These are phyloP conservation scores for Petrocephalus microphthalmus DNA, from an alignment of 2,113 vertebrate species.

Conservation along the genomic window DNA sequence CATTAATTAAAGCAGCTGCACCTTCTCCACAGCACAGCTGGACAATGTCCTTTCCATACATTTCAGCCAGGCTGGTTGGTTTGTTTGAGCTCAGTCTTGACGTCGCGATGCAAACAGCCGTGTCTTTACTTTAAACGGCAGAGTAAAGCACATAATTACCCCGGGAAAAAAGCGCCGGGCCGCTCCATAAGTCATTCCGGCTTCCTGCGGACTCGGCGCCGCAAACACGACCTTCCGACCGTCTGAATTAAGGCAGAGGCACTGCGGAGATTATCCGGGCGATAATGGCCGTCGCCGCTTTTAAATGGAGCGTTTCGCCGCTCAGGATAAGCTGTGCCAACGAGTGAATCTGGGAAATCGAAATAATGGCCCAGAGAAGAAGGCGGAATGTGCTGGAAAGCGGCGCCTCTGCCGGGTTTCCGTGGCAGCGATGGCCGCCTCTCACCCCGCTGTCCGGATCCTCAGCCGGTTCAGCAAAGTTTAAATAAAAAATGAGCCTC, in stretches of 20 bases:
- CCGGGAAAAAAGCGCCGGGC: neutral
- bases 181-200: neutral
- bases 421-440: neutral
- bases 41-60: neutral
- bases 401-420: neutral
- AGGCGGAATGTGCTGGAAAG: neutral
- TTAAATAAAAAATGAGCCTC: constrained; percentile 2
- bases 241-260: neutral
- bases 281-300: neutral
- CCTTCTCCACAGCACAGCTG: neutral
- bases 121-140: neutral
- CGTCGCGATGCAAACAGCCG: neutral
- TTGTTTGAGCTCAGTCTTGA: neutral
- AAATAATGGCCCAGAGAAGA: neutral
- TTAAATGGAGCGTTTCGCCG: neutral
- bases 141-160: neutral
- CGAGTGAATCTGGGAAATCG: neutral
- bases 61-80: neutral
- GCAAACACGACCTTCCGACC: neutral
- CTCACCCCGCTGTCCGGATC: neutral
- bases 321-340: neutral
- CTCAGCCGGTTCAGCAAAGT: neutral
- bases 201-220: neutral
- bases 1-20: neutral
- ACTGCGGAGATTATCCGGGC: neutral